Conservation (phyloP, 1,140 invertebrate species). For the Ganaspis sp. region DNA sequence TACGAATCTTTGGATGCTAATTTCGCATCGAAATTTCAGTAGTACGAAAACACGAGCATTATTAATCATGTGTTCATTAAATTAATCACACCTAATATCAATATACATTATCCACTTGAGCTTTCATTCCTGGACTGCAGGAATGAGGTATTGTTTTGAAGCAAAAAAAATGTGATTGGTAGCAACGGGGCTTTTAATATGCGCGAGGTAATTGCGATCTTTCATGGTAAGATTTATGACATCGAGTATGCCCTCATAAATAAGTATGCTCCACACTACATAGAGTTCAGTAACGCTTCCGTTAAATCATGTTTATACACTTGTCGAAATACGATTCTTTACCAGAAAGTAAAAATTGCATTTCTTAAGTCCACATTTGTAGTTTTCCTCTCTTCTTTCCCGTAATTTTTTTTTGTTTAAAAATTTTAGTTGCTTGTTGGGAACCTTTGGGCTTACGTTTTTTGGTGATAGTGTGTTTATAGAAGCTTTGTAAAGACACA, state of each 20-base stretch:
- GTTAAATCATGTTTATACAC: conserved; percentile 64
- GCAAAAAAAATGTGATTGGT: conserved; percentile 54
- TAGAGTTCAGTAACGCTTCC: conserved; percentile 62
- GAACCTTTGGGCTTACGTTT: too few species aligned
- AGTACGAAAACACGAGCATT: neutral
- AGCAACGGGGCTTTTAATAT: conserved; percentile 70
- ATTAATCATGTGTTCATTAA: neutral
- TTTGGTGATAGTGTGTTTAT: too few species aligned
- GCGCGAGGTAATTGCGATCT: conserved; percentile 72
- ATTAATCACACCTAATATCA: conserved; percentile 5
- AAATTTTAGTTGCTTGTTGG: too few species aligned
- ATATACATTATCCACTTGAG: neutral
- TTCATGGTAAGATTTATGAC: conserved; percentile 71
- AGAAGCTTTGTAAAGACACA: too few species aligned
- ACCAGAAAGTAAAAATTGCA: too few species aligned
- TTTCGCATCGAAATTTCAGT: too few species aligned
- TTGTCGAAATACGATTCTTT: conserved; percentile 54
- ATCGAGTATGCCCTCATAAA: conserved; percentile 61
- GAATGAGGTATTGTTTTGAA: conserved; percentile 32
- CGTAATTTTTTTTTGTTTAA: too few species aligned
- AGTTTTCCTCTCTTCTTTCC: neutral
- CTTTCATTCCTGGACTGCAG: neutral
- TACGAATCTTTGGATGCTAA: too few species aligned
- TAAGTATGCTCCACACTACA: conserved; percentile 62
- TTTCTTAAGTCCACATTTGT: neutral